Base-by-base conservation (phyloP, 2,888 invertebrate genomes). In the Tromatobia lineatoria region DNA sequence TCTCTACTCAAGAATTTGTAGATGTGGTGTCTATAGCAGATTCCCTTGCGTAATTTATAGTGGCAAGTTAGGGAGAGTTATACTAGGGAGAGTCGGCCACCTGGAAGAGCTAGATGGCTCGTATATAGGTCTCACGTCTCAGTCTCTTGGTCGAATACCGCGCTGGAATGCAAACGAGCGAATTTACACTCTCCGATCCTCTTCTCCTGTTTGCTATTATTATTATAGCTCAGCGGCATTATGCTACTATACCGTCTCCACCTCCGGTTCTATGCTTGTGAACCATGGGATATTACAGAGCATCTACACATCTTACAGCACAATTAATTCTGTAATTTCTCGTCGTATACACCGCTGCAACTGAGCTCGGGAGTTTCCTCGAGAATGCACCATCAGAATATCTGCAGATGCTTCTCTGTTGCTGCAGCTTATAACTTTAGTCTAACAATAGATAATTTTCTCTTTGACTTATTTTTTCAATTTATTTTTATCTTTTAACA, bases 131-230 rank as follows among this genome's bases (percentile, higher is more conserved):
- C 57, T 34, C 64, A 29, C 54, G 15, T 34, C 47, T 29, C 29
- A 4, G 42, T 71, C 52, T 57, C 54, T 75, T 74, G 23, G 54
- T 78, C 23, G 70, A 70, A 78, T 82, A 82, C 59, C 57, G 50
- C 47, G 50, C 23, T 34, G 79, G 74, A 83, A 79, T 83, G 69
- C 64, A 79, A 75, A 83, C 57, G 54, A 75, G 59, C 64, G 54
- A 83, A 79, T 75, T 79, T 79, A 79, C 83, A 47, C 69, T 70
- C 42, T 25, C 38, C 38, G 70, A 34, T 18, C 61, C 47, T 57
- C 54, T 29, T 73, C 52, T 38, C 8, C 34, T 34, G 20, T 54
- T 50, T 29, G 42, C 3, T 71, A 57, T 71, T 42, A 71, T 29
- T 71, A 57, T 71, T 57, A 71, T 29, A 18, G 25, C 25, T 57